Base-by-base conservation (phyloP, 1,140 invertebrate species). In the Zaprionus kolodkinae region DNA sequence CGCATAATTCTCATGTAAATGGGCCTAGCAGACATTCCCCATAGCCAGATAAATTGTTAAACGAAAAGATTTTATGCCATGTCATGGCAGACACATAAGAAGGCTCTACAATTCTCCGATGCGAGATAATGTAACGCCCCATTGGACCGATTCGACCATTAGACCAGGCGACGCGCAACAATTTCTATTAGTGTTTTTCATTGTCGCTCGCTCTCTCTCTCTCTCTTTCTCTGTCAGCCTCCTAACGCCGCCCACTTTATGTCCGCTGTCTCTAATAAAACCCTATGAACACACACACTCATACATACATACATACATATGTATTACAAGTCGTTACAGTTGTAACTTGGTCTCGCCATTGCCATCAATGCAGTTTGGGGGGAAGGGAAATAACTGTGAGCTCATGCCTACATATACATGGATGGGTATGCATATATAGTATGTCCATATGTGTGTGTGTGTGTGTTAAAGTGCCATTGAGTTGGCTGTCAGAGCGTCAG, bases 131-230 rank as follows among this genome's bases (percentile, higher is more conserved):
- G 61, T 52, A 70, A 65, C 54, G 38, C 35, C 33, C 27, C 56
- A 64, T 56, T 62, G 65, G 56, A 66, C 70, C 71, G 27, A 72
- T 21, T 35, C 35, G 33, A 60, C 54, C 66, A 63, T 45, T 62
- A 57, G 56, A 62, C 59, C 60, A 52, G 48, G 45, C 56, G 50
- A 75, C 67, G 78, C 76, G 79, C 79, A 82, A 87, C 84, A 87
- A 79, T 80, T 87, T 88, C 84, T 83, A 86, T 87, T 86, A 76
- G 76, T 56, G 43, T 67, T 72, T 76, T 62, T 72, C 55, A 66
- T 56, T 73, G 82, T 71, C 72, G 76, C 76, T 71, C 72, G 76
- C 76, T 83, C 77, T 83, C 81, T 83, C 77, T 83, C 81, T 21
- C 21, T 21, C 21, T 21, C 21, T 21, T 21, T 21, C 21, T 2